phyloP scores from a whole-genome alignment of 2,113 vertebrate species.

The Vombatus ursinus region DNA sequence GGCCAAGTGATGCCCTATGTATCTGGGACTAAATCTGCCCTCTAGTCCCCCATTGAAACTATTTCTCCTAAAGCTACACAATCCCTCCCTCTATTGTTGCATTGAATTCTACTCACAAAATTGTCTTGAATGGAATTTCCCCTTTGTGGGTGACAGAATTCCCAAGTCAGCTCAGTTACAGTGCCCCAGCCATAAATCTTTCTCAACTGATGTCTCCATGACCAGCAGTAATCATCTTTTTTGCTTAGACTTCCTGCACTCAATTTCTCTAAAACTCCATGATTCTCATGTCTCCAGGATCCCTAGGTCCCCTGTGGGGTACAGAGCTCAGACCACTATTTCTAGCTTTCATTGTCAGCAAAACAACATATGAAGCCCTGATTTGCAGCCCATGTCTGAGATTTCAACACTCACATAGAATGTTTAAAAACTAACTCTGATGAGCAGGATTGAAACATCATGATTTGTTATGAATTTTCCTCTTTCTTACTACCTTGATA shows the following conservation, averaged over 20 bases:
- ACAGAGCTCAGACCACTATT: background rate
- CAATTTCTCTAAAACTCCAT: background rate
- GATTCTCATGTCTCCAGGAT: background rate
- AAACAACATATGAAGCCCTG: background rate
- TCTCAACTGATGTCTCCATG: background rate
- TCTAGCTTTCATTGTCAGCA: background rate
- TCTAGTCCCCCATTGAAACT: background rate
- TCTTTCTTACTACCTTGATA: background rate
- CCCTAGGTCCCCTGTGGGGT: background rate
- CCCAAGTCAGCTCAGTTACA: background rate
- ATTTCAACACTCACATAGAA: background rate
- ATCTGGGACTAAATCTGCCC: background rate
- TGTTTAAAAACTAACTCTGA: background rate
- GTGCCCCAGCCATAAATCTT: background rate
- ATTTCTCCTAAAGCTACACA: background rate
- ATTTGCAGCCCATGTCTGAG: background rate
- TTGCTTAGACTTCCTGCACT: too few species aligned
- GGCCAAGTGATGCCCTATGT: background rate
- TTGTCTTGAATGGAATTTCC: background rate
- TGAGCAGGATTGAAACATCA: background rate
- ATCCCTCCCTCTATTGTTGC: background rate
- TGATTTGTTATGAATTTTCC: background rate
- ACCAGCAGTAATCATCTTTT: background rate
- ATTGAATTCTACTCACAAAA: background rate
- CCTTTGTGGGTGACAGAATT: background rate